A percentile compares a stretch with the other conserved stretches of the same genome.
Conservation (phyloP, 2,888 invertebrate genomes). For the Steinernema hermaphroditum region DNA sequence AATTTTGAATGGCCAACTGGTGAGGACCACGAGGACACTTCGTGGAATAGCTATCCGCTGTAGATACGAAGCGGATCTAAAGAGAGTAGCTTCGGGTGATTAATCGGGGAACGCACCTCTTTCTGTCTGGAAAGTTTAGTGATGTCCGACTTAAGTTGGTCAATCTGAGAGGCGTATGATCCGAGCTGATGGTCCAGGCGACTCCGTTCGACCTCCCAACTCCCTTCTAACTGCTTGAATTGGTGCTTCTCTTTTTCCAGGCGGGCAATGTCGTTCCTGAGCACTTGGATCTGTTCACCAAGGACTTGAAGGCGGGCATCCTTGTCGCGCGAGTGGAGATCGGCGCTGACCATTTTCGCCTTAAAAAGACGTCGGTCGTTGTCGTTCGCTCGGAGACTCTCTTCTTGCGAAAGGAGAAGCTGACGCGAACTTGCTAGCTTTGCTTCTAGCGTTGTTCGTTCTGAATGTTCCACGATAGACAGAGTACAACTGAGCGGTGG, state of each 20-base stretch:
- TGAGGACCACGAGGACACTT: slow-evolving; percentile 26
- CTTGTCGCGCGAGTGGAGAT: slow-evolving; percentile 34
- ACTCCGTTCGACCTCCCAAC: neutral
- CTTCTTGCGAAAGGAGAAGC: slow-evolving; percentile 31
- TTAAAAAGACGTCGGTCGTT: slow-evolving; percentile 30
- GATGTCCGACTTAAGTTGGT: neutral
- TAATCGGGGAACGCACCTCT: neutral
- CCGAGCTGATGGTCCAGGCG: slow-evolving; percentile 6
- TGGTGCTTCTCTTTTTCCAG: slow-evolving; percentile 13
- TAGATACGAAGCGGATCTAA: neutral
- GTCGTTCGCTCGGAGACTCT: slow-evolving; percentile 33
- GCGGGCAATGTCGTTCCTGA: slow-evolving; percentile 4
- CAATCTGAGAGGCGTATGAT: neutral
- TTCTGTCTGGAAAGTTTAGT: slow-evolving; percentile 4
- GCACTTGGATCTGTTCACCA: slow-evolving; percentile 7
- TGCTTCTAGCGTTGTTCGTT: slow-evolving; percentile 9
- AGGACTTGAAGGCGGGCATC: slow-evolving; percentile 33
- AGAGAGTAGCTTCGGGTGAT: neutral
- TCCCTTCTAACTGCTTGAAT: neutral
- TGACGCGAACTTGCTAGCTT: slow-evolving; percentile 30
- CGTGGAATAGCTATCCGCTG: neutral
- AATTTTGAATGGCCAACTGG: slow-evolving; percentile 28
- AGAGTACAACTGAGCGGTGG: no score
- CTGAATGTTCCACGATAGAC: no score
- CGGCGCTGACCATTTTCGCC: slow-evolving; percentile 35